Conservation (phyloP, 2,888 invertebrate species). For the Lasioglossum malachurum region DNA sequence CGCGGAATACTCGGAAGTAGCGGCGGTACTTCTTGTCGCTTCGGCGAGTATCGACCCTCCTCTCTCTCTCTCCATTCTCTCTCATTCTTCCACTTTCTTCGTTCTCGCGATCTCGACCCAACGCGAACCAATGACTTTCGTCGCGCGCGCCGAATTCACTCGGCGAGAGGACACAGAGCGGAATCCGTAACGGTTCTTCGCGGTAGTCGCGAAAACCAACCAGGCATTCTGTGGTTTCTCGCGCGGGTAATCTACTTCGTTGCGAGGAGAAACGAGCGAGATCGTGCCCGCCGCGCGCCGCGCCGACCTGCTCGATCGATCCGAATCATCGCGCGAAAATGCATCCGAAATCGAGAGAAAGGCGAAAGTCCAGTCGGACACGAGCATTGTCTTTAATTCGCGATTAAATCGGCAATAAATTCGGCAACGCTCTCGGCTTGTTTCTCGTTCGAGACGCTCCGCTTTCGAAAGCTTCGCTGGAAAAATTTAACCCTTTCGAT, state of each 20-base stretch:
- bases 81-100: background rate
- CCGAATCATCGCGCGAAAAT: slow-evolving; percentile 4
- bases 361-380: background rate
- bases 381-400: background rate
- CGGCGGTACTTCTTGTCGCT: background rate
- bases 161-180: background rate
- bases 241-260: background rate
- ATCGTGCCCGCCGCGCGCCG: background rate
- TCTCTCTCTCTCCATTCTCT: background rate
- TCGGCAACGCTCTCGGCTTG: background rate
- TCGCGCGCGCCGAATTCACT: background rate
- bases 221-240: background rate
- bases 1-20: background rate
- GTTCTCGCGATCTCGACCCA: background rate
- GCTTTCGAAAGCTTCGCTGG: background rate
- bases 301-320: background rate
- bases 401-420: background rate
- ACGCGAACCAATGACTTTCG: background rate
- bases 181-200: slow-evolving; percentile 5
- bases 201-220: background rate
- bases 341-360: background rate
- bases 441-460: background rate
- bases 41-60: background rate
- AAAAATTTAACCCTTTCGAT: background rate
- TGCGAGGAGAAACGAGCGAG: background rate